phyloP scores from a whole-genome alignment of 2,797 vertebrate species.

The Acrocephalus scirpaceus region DNA sequence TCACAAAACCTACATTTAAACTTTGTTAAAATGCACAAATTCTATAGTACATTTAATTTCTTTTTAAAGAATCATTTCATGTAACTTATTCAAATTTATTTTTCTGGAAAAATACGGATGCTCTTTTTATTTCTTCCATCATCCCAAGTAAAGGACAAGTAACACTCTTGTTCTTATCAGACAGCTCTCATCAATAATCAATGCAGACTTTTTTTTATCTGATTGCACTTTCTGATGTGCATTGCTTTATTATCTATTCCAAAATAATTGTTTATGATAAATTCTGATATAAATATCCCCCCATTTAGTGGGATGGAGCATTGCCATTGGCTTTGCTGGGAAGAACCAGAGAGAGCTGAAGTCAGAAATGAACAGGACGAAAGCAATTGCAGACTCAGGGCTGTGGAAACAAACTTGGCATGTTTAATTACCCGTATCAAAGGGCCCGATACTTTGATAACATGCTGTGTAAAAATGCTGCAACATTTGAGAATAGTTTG shows the following conservation, averaged over 20 bases:
- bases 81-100: neutral
- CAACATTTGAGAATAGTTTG: constrained; percentile 69
- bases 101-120: neutral
- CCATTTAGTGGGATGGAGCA: neutral
- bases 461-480: constrained; percentile 61
- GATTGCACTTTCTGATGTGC: neutral
- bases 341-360: neutral
- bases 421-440: constrained; percentile 77
- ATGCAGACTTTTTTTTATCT: neutral
- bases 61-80: neutral
- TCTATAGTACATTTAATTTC: neutral
- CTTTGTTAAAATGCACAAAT: neutral
- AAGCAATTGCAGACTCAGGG: constrained; percentile 6
- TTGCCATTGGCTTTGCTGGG: neutral
- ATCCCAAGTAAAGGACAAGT: neutral
- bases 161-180: neutral
- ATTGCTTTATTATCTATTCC: neutral
- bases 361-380: neutral
- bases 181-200: neutral
- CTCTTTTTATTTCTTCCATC: neutral
- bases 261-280: neutral
- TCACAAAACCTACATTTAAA: neutral
- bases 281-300: neutral
- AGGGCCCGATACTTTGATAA: constrained; percentile 74
- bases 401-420: constrained; percentile 72